phyloP scores from a whole-genome alignment of 1,140 invertebrate species.

The Plectus sambesii region DNA sequence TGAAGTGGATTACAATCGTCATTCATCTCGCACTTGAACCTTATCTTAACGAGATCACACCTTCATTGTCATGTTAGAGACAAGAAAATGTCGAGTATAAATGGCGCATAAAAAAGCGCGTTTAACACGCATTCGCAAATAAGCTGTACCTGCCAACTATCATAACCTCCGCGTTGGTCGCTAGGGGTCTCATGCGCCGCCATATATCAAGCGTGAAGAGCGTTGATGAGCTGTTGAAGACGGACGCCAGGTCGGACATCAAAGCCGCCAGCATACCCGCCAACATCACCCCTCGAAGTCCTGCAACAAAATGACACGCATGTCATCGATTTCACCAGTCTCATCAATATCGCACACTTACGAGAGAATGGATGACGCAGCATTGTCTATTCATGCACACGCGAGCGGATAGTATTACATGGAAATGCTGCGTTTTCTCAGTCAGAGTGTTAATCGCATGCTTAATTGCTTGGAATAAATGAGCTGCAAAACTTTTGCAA shows the following conservation, averaged over 20 bases:
- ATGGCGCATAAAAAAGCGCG: too few species aligned
- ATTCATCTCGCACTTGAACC: too few species aligned
- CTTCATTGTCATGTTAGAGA: too few species aligned
- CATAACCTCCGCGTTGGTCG: conserved; percentile 48
- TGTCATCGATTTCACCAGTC: too few species aligned
- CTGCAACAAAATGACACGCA: too few species aligned
- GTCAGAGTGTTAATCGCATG: conserved; percentile 13
- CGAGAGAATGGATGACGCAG: conserved; percentile 10
- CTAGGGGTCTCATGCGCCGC: conserved; percentile 44
- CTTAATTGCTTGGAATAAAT: conserved; percentile 7
- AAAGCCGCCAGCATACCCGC: conserved; percentile 53
- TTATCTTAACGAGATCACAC: too few species aligned
- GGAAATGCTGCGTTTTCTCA: not conserved
- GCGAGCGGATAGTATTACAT: conserved; percentile 1
- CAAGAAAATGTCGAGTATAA: too few species aligned
- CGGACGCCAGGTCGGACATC: conserved; percentile 52
- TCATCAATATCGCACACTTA: too few species aligned
- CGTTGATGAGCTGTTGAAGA: conserved; percentile 52
- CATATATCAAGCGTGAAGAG: conserved; percentile 55
- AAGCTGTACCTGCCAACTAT: conserved; percentile 52
- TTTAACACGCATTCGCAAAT: too few species aligned
- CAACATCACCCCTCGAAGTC: conserved; percentile 51
- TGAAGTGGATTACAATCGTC: too few species aligned
- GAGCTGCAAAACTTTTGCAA: too few species aligned
- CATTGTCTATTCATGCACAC: not conserved